Evolutionary conservation across 2,888 invertebrate genomes (phyloP), one percentile per base, ranked within the genome.

Genomic region (Athalia cordata): DNA sequence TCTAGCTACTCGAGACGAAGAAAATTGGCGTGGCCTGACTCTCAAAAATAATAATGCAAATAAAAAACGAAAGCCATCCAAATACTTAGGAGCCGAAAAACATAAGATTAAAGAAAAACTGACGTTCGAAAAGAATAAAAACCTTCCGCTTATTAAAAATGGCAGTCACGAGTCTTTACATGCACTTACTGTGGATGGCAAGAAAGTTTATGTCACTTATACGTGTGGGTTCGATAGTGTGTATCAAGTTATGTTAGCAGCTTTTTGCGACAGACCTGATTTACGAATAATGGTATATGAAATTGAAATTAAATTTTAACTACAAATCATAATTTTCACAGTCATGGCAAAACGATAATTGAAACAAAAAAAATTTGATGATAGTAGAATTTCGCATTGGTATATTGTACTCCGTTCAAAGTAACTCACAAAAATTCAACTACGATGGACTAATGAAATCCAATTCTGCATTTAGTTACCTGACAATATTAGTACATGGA

Each of bases 231-330:
- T 70, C 29, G 70, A 70, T n/a, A 70, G 70, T 9, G 15, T 70
- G 9, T 70, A 70, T 57, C 57, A 70, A 70, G 57, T 70, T 9
- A 29, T 70, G 43, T 11, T 70, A 29, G 70, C 70, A 70, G 70
- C 70, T 57, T 43, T 70, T 70, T 70, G 70, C 43, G 70, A 70
- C 70, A 55, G 70, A 57, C 52, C 70, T 11, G 70, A 55, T 57
- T 57, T 55, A 43, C 70, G 70, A 43, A 29, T 13, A 61, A 61
- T 61, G 61, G 61, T 61, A 61, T 61, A 61, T 61, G 61, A 15
- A 15, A 7, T 61, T 61, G 6, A 61, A 61, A 61, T 61, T 4
- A 61, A 29, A 61, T 61, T 61, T 61, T 15, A 61, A 15, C 61
- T 61, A 61, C 15, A 29, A 8, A 61, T 61, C 29, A 5, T 61